These are phyloP conservation scores for Chaetogeoica ovagalla DNA, from an alignment of 2,888 invertebrate species.

Conservation along the genomic window DNA sequence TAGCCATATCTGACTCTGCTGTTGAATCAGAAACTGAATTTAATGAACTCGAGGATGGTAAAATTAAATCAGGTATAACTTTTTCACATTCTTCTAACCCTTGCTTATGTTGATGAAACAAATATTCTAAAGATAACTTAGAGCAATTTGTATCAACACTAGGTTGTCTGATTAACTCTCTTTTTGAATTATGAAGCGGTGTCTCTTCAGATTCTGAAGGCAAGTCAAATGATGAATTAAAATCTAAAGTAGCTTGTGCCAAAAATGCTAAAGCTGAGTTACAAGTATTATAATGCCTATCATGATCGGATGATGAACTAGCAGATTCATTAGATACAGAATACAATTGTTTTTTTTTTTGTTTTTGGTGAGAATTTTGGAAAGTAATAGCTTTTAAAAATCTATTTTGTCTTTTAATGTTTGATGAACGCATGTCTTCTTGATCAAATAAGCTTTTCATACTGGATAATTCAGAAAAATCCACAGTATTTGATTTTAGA, in stretches of 20 bases:
- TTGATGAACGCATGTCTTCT: conserved; percentile 67
- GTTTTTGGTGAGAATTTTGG: conserved; percentile 42
- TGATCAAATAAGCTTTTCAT: conserved; percentile 60
- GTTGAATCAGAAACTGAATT: conserved; percentile 51
- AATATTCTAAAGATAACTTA: conserved; percentile 49
- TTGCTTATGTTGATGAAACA: conserved; percentile 19
- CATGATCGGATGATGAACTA: conserved; percentile 47
- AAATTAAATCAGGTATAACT: conserved; percentile 20
- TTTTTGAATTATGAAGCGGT: conserved; percentile 2
- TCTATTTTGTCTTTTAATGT: conserved; percentile 60
- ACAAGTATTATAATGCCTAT: conserved; percentile 44
- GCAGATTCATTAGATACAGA: conserved; percentile 51
- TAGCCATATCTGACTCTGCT: conserved; percentile 44
- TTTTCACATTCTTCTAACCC: neutral
- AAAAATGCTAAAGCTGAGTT: conserved; percentile 53
- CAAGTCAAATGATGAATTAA: conserved; percentile 53
- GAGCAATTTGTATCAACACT: conserved; percentile 44
- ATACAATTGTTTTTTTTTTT: conserved; percentile 39
- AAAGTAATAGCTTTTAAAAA: conserved; percentile 54
- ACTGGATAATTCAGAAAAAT: conserved; percentile 48
- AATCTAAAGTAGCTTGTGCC: conserved; percentile 54
- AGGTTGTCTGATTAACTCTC: conserved; percentile 26
- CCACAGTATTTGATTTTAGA: conserved; percentile 46
- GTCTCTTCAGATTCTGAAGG: conserved; percentile 54
- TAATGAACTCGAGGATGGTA: conserved; percentile 42